phyloP scores from a whole-genome alignment of 2,888 invertebrate genomes.

The Apamea epomidion region DNA sequence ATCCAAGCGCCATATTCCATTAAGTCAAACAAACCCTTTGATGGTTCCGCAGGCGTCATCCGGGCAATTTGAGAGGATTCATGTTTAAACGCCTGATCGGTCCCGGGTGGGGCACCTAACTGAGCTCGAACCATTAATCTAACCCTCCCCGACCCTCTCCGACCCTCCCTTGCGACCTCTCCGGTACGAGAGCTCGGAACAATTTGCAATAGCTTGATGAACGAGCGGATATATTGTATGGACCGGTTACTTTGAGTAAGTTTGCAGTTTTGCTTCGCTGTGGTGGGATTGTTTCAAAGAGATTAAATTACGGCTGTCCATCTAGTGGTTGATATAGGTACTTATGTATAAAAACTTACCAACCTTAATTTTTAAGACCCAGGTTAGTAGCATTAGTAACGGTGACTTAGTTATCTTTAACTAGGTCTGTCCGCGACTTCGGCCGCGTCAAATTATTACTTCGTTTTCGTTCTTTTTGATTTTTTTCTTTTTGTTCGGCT shows the following conservation, averaged over 20 bases:
- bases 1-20: conserved; percentile 38
- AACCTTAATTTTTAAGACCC: neutral
- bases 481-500: neutral
- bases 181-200: conserved; percentile 60
- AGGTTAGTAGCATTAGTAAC: neutral
- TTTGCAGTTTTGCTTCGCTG: conserved; percentile 17
- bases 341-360: neutral
- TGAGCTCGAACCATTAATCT: conserved; percentile 82
- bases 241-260: conserved; percentile 54
- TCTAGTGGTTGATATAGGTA: too few species aligned
- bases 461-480: neutral
- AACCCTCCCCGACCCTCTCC: conserved; percentile 66
- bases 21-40: conserved; percentile 73
- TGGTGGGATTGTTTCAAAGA: neutral
- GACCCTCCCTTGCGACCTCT: conserved; percentile 63
- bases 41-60: conserved; percentile 72
- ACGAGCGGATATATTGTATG: conserved; percentile 70
- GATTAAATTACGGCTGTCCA: neutral
- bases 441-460: neutral
- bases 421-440: neutral
- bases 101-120: conserved; percentile 79
- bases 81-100: conserved; percentile 83
- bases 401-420: neutral
- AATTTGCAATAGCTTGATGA: conserved; percentile 77
- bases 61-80: conserved; percentile 84